phyloP scores from a whole-genome alignment of 2,888 invertebrate species.

The Noctua comes region DNA sequence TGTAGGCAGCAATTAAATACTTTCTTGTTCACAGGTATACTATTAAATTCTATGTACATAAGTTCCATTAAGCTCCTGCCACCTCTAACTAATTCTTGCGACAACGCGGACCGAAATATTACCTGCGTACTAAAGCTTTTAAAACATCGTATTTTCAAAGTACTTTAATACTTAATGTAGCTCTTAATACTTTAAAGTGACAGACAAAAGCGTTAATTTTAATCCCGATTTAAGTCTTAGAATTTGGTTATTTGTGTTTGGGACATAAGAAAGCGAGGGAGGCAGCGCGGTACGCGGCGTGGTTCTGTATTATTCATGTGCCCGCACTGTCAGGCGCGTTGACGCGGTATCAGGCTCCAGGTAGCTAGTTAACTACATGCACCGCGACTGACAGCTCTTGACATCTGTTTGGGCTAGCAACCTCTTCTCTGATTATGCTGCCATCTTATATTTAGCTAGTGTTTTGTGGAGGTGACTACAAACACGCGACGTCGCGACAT shows the following conservation, averaged over 20 bases:
- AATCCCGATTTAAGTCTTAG: constrained; percentile 40
- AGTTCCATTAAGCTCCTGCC: constrained; percentile 35
- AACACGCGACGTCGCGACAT: constrained; percentile 2
- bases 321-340: constrained; percentile 13
- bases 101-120: constrained; percentile 30
- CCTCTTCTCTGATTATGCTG: constrained; percentile 12
- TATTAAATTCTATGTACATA: constrained; percentile 26
- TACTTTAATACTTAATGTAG: constrained; percentile 50
- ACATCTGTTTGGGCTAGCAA: constrained; percentile 23
- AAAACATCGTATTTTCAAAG: constrained; percentile 49
- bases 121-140: constrained; percentile 57
- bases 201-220: constrained; percentile 39
- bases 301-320: constrained; percentile 32
- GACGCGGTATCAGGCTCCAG: not conserved
- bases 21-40: constrained; percentile 17
- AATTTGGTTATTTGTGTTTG: constrained; percentile 20
- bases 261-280: constrained; percentile 27
- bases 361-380: not conserved
- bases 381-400: constrained; percentile 19
- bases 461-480: constrained; percentile 10
- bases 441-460: constrained; percentile 24
- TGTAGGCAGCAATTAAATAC: constrained; percentile 19
- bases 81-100: constrained; percentile 32
- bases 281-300: not conserved
- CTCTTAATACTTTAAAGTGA: constrained; percentile 44